Conservation (phyloP, 2,888 invertebrate species). For the Chaetogeoica ovagalla region DNA sequence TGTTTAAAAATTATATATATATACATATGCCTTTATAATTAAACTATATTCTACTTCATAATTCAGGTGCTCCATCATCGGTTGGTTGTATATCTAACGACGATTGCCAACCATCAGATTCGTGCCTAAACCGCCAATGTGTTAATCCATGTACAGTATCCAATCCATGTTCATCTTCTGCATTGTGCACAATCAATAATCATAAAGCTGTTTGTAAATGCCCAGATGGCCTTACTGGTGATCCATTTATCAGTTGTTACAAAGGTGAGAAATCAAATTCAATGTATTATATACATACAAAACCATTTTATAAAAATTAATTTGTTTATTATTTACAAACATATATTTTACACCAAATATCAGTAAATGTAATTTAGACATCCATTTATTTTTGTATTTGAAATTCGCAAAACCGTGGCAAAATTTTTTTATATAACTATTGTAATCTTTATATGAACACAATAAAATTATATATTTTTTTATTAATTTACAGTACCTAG, state of each 20-base stretch:
- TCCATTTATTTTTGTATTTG: neutral
- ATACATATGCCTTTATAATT: neutral
- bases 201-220: slow-evolving; percentile 81
- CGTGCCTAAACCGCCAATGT: slow-evolving; percentile 74
- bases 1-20: too few relatives aligned
- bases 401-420: neutral
- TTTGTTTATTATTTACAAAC: too few relatives aligned
- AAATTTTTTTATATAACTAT: neutral
- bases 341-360: too few relatives aligned
- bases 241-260: slow-evolving; percentile 80
- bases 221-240: slow-evolving; percentile 72
- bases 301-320: too few relatives aligned
- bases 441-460: neutral
- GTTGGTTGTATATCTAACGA: slow-evolving; percentile 71
- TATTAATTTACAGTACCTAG: slow-evolving; percentile 59
- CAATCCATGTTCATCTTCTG: slow-evolving; percentile 76
- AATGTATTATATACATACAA: neutral
- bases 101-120: slow-evolving; percentile 73
- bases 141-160: slow-evolving; percentile 73
- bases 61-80: slow-evolving; percentile 41
- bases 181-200: slow-evolving; percentile 74
- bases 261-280: slow-evolving; percentile 59
- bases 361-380: too few relatives aligned
- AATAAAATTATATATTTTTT: slow-evolving; percentile 5
- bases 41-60: slow-evolving; percentile 13